A percentile compares a stretch with the other conserved stretches of the same genome.
These are phyloP conservation scores for Acipenser oxyrinchus DNA, from an alignment of 2,797 vertebrate genomes.

Conservation along the genomic window DNA sequence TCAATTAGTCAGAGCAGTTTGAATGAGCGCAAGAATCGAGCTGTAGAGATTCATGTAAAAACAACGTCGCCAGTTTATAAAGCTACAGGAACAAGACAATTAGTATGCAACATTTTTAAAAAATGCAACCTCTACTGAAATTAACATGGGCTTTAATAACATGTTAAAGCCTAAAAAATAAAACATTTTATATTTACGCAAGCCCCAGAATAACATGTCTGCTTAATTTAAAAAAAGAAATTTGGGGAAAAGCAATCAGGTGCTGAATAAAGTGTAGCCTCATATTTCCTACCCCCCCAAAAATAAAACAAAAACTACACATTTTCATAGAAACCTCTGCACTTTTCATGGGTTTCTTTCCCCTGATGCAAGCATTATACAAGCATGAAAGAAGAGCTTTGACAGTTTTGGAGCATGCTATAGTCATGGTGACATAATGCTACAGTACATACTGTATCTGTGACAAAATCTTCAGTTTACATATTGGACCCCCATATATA, in stretches of 20 bases:
- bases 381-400: slow-evolving; percentile 50
- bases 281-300: neutral
- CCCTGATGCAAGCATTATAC: slow-evolving; percentile 45
- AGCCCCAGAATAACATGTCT: slow-evolving; percentile 27
- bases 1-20: no score
- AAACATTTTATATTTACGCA: neutral
- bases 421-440: slow-evolving; percentile 60
- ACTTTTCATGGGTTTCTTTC: slow-evolving; percentile 55
- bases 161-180: slow-evolving; percentile 23
- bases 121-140: slow-evolving; percentile 39
- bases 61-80: neutral
- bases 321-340: slow-evolving; percentile 54
- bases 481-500: slow-evolving; percentile 60
- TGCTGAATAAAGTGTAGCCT: no score
- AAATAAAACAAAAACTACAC: slow-evolving; percentile 39
- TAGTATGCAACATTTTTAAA: slow-evolving; percentile 27
- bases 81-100: slow-evolving; percentile 29
- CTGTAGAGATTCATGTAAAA: no score
- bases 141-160: slow-evolving; percentile 47
- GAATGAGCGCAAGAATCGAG: no score
- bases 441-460: slow-evolving; percentile 51
- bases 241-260: no score
- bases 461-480: slow-evolving; percentile 33
- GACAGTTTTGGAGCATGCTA: slow-evolving; percentile 57
- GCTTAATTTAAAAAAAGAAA: no score